Conservation (phyloP, 2,797 vertebrate genomes). For the Paedocypris micromegethes region DNA sequence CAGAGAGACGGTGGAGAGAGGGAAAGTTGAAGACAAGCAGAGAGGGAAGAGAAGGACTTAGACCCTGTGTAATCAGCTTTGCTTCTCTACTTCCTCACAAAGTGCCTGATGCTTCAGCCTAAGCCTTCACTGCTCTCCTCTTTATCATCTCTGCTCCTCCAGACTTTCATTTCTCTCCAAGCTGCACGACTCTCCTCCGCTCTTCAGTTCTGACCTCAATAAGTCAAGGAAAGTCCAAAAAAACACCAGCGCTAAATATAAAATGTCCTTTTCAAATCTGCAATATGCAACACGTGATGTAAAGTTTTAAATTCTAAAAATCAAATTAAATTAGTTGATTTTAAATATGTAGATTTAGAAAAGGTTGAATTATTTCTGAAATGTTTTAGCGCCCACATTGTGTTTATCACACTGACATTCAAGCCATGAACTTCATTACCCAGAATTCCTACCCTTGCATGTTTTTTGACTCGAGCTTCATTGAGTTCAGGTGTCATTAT, state of each 20-base stretch:
- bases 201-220: constrained; percentile 8
- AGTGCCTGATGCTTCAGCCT: constrained; percentile 21
- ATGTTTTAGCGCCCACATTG: too few species aligned
- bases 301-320: too few species aligned
- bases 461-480: too few species aligned
- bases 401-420: too few species aligned
- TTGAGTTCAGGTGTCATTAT: too few species aligned
- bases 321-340: too few species aligned
- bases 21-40: constrained; percentile 32
- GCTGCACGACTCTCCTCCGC: constrained; percentile 11
- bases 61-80: constrained; percentile 40
- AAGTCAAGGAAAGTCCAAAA: constrained; percentile 24
- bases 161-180: constrained; percentile 18
- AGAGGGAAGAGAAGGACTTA: constrained; percentile 14
- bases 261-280: not conserved
- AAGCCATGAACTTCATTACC: too few species aligned
- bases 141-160: constrained; percentile 21
- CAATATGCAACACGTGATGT: too few species aligned
- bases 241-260: constrained; percentile 11
- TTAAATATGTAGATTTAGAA: too few species aligned
- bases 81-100: constrained; percentile 30
- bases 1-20: constrained; percentile 25
- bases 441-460: too few species aligned
- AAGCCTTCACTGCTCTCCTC: constrained; percentile 20
- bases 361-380: too few species aligned